Evolutionary conservation across 2,888 invertebrate genomes (phyloP), one percentile per base, ranked within the genome.

Genomic region (Corbicula japonica): DNA sequence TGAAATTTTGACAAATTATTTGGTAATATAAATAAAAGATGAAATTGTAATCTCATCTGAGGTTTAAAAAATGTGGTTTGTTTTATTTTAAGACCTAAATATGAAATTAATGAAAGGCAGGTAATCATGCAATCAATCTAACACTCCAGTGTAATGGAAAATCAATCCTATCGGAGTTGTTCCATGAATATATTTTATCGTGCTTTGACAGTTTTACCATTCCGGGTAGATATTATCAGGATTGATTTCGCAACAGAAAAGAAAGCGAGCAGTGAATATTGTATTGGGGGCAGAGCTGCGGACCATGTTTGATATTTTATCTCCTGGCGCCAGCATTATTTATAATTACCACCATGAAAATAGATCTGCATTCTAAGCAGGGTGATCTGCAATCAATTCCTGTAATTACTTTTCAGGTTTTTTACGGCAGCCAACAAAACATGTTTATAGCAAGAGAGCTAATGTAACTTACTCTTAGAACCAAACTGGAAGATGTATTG

Each of bases 101-200:
- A 69, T 75, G 69, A 63, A 75, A 75, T 66, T 56, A 75, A 75
- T 52, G 61, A 46, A 52, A 61, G 69, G 58, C 32, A 41, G 69
- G 34, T 66, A 60, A 44, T 60, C 54, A 54, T 28, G 30, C 28
- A 70, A 76, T 76, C 76, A 76, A 69, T 76, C 69, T 69, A 35
- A 69, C 69, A 48, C 76, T 76, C 76, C 10, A 66, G 62, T 58
- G 56, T 72, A 77, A 77, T 73, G 77, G 54, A 34, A 72, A 77
- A 77, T 77, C 77, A 77, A 77, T 77, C 68, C 35, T 77, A 72
- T 71, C 71, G 52, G 41, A 72, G 66, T 32, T 54, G 46, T 54
- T 38, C 48, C 21, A 32, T 12, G 60, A 52, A 61, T 71, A 70
- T 66, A 76, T 76, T 76, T 66, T 66, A 71, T 76, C 44, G 71